A percentile compares a stretch with the other conserved stretches of the same genome.
Conservation (phyloP, 2,113 vertebrate genomes). For the Bos javanicus region DNA sequence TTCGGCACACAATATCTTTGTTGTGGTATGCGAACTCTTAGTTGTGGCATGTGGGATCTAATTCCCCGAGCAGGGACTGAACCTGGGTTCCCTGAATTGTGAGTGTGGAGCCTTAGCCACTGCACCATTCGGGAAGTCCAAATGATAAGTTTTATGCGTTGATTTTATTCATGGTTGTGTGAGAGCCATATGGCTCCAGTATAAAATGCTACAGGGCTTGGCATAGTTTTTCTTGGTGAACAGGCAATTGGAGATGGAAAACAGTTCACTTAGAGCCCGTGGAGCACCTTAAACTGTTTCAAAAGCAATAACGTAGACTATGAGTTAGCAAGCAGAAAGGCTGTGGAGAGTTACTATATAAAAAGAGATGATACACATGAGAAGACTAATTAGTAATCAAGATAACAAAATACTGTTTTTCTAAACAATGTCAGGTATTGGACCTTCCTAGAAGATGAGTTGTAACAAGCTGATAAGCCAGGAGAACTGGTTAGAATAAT, state of each 20-base stretch:
- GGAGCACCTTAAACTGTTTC: background rate
- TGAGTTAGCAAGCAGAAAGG: background rate
- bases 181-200: background rate
- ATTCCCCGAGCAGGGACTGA: background rate
- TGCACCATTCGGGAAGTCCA: background rate
- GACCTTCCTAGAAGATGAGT: background rate
- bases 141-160: background rate
- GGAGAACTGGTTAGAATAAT: background rate
- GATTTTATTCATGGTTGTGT: background rate
- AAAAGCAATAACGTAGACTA: background rate
- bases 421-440: background rate
- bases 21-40: background rate
- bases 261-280: background rate
- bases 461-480: background rate
- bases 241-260: background rate
- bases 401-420: background rate
- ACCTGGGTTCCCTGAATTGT: background rate
- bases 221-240: background rate
- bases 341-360: background rate
- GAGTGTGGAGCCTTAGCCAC: background rate
- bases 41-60: background rate
- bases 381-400: background rate
- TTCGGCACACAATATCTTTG: background rate
- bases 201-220: background rate
- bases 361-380: background rate